Base-by-base conservation (phyloP, 2,888 invertebrate species). In the Dichetophora obliterata region DNA sequence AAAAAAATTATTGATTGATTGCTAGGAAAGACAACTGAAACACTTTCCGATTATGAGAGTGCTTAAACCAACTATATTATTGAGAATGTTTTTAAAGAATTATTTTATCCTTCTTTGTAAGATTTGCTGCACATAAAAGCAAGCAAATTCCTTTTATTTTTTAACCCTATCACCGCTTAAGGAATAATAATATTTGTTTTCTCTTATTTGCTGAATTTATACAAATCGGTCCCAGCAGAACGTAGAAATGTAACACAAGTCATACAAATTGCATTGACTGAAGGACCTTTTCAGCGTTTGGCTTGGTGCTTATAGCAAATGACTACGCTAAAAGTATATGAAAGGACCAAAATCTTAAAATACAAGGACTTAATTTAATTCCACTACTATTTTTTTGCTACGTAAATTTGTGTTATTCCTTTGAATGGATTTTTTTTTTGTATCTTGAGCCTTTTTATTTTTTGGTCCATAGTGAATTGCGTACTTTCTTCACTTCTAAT, bases 281-380 rank as follows among this genome's bases (percentile, higher is more conserved):
- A 1, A 19, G 22, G 57, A 27, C 31, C 63, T 31, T 24, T 24
- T 16, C 16, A 16, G 31, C 63, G 63, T 27, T 14, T 24, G 63
- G 14, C 8, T n/a, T 27, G 63, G 14, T 14, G 8, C 14, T 14
- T 14, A n/a, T 3, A 63, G 27, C 8, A 63, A 8, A 63, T 31
- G 63, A 1, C 3, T 8, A 0, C 16, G 31, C 24, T 4, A 14
- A 31, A 14, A 31, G 19, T 9, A 22, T 22, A 9, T 22, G 54
- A 6, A 22, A 24, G 66, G 19, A 66, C 4, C 2, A 2, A 37
- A 24, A 22, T 16, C 6, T 19, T 16, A n/a, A 43, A 43, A 43
- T 11, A 43, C 61, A 43, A 52, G 75, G 59, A 75, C 79, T 75
- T 78, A 78, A 78, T 79, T 79, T 79, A 78, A 79, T 79, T 75